Evolutionary conservation across 2,888 invertebrate genomes (phyloP).

Genomic region (Thelaira solivaga): DNA sequence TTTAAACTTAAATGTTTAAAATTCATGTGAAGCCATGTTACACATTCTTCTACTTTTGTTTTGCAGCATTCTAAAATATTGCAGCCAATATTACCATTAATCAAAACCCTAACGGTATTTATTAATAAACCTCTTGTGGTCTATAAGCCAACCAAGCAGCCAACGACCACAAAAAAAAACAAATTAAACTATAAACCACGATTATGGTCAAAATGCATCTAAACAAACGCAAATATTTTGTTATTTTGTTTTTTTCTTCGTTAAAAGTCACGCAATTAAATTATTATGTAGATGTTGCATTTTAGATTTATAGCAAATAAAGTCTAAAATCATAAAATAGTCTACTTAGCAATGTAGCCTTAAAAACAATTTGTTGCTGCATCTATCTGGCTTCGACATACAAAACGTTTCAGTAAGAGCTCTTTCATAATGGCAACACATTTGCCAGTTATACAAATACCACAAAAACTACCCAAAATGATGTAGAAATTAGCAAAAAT

Average conservation of each 20-base stretch:
- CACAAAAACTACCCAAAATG: constrained; percentile 28
- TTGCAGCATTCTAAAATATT: neutral
- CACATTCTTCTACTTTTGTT: neutral
- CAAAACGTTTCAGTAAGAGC: neutral
- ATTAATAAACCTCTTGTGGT: constrained; percentile 23
- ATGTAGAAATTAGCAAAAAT: constrained; percentile 17
- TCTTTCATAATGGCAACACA: neutral
- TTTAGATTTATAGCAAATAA: constrained; percentile 61
- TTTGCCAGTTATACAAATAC: neutral
- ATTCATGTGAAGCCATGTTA: neutral
- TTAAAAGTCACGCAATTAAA: constrained; percentile 56
- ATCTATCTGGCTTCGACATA: neutral
- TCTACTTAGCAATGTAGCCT: constrained; percentile 50
- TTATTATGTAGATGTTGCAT: constrained; percentile 48
- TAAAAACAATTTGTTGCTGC: constrained; percentile 4
- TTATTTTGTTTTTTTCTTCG: neutral
- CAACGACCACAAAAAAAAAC: neutral
- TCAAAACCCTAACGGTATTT: constrained; percentile 39
- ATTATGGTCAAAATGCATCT: constrained; percentile 1
- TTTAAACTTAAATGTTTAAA: too few relatives aligned
- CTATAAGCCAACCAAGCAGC: constrained; percentile 1
- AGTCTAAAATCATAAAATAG: constrained; percentile 50
- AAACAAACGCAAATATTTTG: neutral
- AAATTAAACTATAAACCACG: neutral
- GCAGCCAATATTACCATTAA: constrained; percentile 2